Percentiles rank a stretch among this genome's conserved stretches.
phyloP scores from a whole-genome alignment of 1,140 invertebrate species.

The Sarcophaga peregrina region DNA sequence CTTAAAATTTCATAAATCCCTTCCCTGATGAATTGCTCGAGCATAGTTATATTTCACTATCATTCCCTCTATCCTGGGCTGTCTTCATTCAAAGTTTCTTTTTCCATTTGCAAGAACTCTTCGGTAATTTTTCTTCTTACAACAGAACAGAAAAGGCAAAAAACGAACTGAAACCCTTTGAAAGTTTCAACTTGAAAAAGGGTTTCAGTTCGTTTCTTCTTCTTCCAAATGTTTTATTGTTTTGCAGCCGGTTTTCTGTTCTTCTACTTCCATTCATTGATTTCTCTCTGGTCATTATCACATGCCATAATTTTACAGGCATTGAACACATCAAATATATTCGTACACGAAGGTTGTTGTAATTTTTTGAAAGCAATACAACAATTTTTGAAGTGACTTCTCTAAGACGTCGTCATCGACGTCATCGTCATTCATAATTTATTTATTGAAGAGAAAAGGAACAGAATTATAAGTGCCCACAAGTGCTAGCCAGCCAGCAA shows the following conservation, averaged over 20 bases:
- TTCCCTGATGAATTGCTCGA: too few species aligned
- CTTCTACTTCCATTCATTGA: not conserved
- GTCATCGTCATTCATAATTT: not conserved
- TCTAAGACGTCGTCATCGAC: too few species aligned
- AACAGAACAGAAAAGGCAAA: not conserved
- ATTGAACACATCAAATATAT: not conserved
- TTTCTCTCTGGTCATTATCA: not conserved
- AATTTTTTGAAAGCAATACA: not conserved
- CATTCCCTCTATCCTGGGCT: too few species aligned
- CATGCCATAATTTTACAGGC: conserved; percentile 13
- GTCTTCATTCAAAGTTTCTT: too few species aligned
- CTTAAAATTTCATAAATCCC: too few species aligned
- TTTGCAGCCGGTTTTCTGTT: conserved; percentile 9
- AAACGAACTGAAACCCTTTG: too few species aligned
- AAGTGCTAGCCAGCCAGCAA: not conserved
- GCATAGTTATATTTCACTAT: too few species aligned
- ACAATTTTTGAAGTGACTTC: not conserved
- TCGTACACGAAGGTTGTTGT: not conserved
- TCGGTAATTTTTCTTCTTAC: not conserved
- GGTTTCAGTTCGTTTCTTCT: not conserved
- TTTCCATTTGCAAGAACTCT: too few species aligned
- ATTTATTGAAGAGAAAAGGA: not conserved
- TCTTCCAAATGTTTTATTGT: not conserved
- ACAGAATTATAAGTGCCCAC: not conserved
- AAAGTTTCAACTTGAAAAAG: not conserved